Conservation (phyloP, 2,113 vertebrate genomes). For the Aspiorhynchus laticeps region DNA sequence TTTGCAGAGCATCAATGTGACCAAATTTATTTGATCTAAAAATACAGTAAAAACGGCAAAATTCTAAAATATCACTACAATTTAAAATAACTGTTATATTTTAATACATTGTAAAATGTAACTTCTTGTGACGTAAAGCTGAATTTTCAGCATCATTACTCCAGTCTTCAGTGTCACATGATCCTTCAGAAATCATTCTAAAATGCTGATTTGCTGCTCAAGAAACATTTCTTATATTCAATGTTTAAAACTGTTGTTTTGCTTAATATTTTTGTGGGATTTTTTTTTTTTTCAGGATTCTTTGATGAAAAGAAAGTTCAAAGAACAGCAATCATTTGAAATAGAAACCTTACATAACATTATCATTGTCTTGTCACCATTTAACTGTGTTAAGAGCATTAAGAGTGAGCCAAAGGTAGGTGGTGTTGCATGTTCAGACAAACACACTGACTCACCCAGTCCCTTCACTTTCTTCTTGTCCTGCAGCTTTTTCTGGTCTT, state of each 20-base stretch:
- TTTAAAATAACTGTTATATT: no score
- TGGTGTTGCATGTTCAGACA: background rate
- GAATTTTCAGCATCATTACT: background rate
- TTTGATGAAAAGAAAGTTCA: background rate
- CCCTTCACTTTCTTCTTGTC: conserved; percentile 97
- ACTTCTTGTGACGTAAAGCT: no score
- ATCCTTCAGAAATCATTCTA: background rate
- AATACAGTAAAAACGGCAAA: no score
- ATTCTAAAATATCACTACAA: no score
- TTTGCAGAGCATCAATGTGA: no score
- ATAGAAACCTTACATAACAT: background rate
- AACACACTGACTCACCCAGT: conserved; percentile 79
- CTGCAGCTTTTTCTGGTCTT: conserved; percentile 86
- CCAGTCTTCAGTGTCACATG: background rate
- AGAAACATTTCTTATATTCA: background rate
- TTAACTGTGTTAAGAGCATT: background rate
- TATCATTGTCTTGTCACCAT: background rate
- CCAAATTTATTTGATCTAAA: no score
- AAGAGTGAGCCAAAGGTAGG: background rate
- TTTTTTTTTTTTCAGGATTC: background rate
- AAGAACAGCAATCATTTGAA: no score
- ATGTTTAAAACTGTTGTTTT: background rate
- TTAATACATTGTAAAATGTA: no score
- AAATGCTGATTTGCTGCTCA: background rate
- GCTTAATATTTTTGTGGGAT: background rate